These are phyloP conservation scores for Cossypha polioptera DNA, from an alignment of 2,797 vertebrate genomes.

Conservation along the genomic window DNA sequence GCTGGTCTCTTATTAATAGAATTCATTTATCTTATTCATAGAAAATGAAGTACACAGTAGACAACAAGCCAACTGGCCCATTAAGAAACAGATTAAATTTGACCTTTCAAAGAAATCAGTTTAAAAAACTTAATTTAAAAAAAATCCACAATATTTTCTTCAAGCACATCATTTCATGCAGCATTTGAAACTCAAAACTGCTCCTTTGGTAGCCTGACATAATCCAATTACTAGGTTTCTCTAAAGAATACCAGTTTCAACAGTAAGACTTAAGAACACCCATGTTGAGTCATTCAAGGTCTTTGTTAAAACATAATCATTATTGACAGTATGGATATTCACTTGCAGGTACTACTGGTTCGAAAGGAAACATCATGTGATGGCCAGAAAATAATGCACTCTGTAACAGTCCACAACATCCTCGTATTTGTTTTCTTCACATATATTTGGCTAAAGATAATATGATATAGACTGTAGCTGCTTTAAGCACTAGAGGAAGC, in stretches of 20 bases:
- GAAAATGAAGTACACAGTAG: not conserved
- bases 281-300: not conserved
- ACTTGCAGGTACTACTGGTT: not conserved
- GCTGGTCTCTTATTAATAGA: constrained; percentile 41
- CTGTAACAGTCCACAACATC: not conserved
- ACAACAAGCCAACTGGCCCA: not conserved
- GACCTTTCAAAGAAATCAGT: not conserved
- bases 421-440: not conserved
- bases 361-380: not conserved
- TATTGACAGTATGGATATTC: not conserved
- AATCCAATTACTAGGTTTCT: not conserved
- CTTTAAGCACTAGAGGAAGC: not conserved
- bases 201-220: not conserved
- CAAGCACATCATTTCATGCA: not conserved
- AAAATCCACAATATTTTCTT: not conserved
- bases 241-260: not conserved
- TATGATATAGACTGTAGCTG: not conserved
- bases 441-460: not conserved
- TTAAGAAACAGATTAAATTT: not conserved
- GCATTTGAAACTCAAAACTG: not conserved
- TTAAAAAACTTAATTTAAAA: not conserved
- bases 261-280: not conserved
- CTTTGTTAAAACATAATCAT: not conserved
- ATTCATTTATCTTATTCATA: constrained; percentile 31
- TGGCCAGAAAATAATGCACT: not conserved